Base-by-base conservation (phyloP, 2,113 vertebrate genomes). In the Pseudorectes ferrugineus region DNA sequence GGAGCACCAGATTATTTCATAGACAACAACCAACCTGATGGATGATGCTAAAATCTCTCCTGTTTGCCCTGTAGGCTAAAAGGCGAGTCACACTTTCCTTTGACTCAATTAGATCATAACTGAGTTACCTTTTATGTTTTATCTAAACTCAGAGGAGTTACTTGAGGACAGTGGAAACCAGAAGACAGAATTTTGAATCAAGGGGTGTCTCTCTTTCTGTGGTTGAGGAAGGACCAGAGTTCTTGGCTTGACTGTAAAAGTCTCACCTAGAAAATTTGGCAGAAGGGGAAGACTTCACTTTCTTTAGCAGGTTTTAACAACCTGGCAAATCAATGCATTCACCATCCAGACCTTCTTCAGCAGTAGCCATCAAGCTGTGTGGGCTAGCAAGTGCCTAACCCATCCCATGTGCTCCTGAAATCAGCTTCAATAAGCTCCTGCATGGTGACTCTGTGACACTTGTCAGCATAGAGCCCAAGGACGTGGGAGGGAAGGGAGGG, bases 401-500 rank as follows among this genome's bases (percentile, higher is more conserved):
- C 59, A 68, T 40, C 38, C 31, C 38, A 24, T 5, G 9, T 22
- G 26, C 48, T 81, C 73, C 46, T 67, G 71, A 59, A 77, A 71
- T 28, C 9, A 7, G 8, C 54, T 63, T 72, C 23, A 29, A 19
- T 59, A 8, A 65, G 33, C 19, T 25, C 31, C 5, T 11, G 43
- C 29, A 14, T 2, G 1, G 1, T 46, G 42, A 38, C 48, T 62
- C 55, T 59, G 10, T 45, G 62, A 52, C 22, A 19, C 3, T 11
- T 72, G 17, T 11, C 29, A 78, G 35, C 0, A 0, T 21, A 25
- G 1, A 36, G 31, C 33, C 62, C 58, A 45, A 57, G 61, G 36
- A 24, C 3, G 5, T 28, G 11, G 19, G 19, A 59, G 42, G 11
- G 21, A 14, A 59, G 42, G 1, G 1, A 2, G 2, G 5, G 6